Evolutionary conservation across 2,888 invertebrate genomes (phyloP), one percentile per base, ranked within the genome.

Genomic region (Drosophila leonis): DNA sequence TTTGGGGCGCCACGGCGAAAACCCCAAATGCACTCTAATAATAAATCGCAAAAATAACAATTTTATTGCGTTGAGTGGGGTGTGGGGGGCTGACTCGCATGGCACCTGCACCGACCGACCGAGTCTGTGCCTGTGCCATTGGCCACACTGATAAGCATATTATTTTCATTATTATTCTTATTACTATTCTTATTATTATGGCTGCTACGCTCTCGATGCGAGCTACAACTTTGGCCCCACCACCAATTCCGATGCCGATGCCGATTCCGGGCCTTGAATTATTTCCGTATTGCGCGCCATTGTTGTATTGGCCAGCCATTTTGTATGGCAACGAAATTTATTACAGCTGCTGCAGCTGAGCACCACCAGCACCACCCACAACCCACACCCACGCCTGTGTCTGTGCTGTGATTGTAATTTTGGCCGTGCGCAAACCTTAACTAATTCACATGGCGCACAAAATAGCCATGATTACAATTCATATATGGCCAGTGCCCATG

Each of bases 11-110:
- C 51, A 13, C 18, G 18, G 31, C 33, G 2, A 59, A 62, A 64
- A 65, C 73, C 89, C 86, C 88, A 90, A 90, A 88, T 88, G 86
- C 88, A 86, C 89, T 88, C 90, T 86, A 86, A 86, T 84, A 86
- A 89, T 90, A 86, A 86, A 86, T 90, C 86, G 86, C 88, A 88
- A 85, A 85, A 86, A 83, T 78, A 83, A 88, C 90, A 82, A 80
- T 85, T 90, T 90, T 85, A 85, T 85, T 82, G n/a, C n/a, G n/a
- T n/a, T n/a, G n/a, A n/a, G n/a, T n/a, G n/a, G n/a, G n/a, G n/a
- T n/a, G n/a, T n/a, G n/a, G n/a, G n/a, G n/a, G n/a, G n/a, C n/a
- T n/a, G n/a, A n/a, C n/a, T n/a, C n/a, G n/a, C 24, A 15, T 24
- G 9, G 44, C 75, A 57, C 73, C 73, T 60, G 57, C 44, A 42